These are phyloP conservation scores for Chaenogobius annularis DNA, from an alignment of 2,113 vertebrate species.

Conservation along the genomic window DNA sequence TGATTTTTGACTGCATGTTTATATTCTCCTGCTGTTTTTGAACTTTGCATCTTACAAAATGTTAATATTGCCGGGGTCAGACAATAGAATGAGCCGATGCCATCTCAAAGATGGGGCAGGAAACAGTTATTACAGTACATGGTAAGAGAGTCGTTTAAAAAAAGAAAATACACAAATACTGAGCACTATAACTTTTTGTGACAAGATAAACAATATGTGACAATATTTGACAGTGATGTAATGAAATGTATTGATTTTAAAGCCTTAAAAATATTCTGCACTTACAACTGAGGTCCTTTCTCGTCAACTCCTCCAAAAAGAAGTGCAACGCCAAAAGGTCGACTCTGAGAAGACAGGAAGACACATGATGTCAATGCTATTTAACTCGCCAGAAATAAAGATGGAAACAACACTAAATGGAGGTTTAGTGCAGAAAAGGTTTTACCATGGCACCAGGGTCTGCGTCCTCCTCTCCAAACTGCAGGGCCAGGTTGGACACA, in stretches of 20 bases:
- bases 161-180: too few species aligned
- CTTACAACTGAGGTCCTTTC: conserved; percentile 97
- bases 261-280: conserved; percentile 10
- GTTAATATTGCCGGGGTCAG: too few species aligned
- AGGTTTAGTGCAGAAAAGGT: neutral
- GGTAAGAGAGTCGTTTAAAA: too few species aligned
- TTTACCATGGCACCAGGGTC: conserved; percentile 95
- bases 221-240: too few species aligned
- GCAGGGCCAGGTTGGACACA: conserved; percentile 95
- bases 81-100: too few species aligned
- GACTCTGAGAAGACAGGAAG: conserved; percentile 78
- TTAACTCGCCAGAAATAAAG: neutral
- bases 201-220: too few species aligned
- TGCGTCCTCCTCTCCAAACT: conserved; percentile 98
- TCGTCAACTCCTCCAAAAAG: conserved; percentile 97
- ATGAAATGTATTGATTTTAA: neutral
- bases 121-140: too few species aligned
- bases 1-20: too few species aligned
- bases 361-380: neutral
- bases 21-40: too few species aligned
- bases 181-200: too few species aligned
- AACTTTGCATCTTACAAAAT: too few species aligned
- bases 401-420: neutral
- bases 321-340: conserved; percentile 94
- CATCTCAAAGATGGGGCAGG: too few species aligned